Base-by-base conservation (phyloP, 1,140 invertebrate species). In the Oncopeltus fasciatus region DNA sequence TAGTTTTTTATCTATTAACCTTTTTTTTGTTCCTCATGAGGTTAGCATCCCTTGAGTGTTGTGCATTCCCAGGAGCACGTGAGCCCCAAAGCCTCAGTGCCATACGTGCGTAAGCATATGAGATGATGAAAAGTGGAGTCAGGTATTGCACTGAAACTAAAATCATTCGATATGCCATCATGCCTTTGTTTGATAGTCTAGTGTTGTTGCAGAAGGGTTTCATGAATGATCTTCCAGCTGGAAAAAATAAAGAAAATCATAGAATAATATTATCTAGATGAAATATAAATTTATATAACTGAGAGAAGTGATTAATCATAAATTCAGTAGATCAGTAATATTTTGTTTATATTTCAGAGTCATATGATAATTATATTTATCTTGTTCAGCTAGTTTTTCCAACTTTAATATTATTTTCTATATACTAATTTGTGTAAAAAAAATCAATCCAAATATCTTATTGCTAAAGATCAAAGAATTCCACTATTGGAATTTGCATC, bases 1-100 rank as follows among this genome's bases (percentile, higher is more conserved):
- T 53, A n/a, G 2, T 1, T 20, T 14, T 53, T 53, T 8, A 8
- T 59, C 9, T 43, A 4, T 72, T 73, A 73, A 88, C 88, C 81
- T 86, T 88, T 68, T 86, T 87, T 69, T 88, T 90, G 70, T 90
- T 90, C 65, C 80, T 81, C 71, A 87, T 80, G 26, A 89, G 76
- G 51, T 83, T 83, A 1, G 84, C 84, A 68, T 90, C 87, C 24
- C 86, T 73, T 1, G 77, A 80, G 68, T 86, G 82, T 68, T 87
- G 80, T 1, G 83, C 84, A 67, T 86, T 85, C 1, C 88, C 87
- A 0, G 87, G 88, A 0, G 86, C 82, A 24, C 79, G 76, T 0
- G 83, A 81, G 1, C 85, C 83, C 86, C 86, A 89, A 27, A 91
- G 74, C 61, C 81, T 79, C 60, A 83, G 76, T 0, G 81, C 84